phyloP scores from a whole-genome alignment of 2,888 invertebrate genomes.

The Erebia aethiops region DNA sequence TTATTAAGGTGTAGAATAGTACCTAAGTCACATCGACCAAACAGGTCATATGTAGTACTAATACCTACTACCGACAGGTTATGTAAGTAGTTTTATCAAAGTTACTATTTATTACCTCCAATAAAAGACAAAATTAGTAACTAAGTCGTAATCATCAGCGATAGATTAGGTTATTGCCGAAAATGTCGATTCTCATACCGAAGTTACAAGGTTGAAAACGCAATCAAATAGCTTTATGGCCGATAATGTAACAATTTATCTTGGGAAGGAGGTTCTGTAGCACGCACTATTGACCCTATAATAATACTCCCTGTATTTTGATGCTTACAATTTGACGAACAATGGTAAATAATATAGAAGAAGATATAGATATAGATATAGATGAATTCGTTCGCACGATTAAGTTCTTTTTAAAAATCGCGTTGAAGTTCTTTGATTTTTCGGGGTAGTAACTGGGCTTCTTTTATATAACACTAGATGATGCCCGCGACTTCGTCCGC shows the following conservation, averaged over 20 bases:
- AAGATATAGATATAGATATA: no score
- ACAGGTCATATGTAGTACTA: no score
- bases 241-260: constrained; percentile 61
- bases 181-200: constrained; percentile 31
- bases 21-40: no score
- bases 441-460: no score
- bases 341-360: no score
- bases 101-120: constrained; percentile 6
- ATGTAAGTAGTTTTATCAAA: neutral
- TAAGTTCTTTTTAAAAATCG: no score
- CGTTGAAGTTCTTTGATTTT: no score
- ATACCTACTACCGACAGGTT: neutral
- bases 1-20: no score
- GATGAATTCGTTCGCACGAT: no score
- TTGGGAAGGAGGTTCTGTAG: constrained; percentile 33
- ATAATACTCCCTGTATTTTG: constrained; percentile 1
- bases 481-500: no score
- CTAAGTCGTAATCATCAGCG: constrained; percentile 49
- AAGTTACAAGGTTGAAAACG: constrained; percentile 56
- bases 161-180: constrained; percentile 44
- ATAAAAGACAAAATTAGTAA: constrained; percentile 31
- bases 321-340: neutral
- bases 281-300: constrained; percentile 30
- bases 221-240: constrained; percentile 69
- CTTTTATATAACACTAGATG: no score